Conservation (phyloP, 2,113 vertebrate genomes). For the Prunella fulvescens region DNA sequence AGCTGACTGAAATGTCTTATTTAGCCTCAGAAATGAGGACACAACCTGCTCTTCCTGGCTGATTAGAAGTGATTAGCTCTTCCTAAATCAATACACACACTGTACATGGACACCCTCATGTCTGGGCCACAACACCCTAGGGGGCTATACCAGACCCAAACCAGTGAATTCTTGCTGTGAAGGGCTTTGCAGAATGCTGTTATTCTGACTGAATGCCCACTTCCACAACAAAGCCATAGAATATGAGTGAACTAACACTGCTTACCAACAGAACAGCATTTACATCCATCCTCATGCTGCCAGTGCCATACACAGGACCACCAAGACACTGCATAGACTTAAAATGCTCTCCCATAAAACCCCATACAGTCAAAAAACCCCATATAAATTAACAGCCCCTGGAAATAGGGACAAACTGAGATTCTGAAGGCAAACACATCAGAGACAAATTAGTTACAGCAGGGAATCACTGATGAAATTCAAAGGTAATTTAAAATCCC, state of each 20-base stretch:
- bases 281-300: background rate
- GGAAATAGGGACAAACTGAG: background rate
- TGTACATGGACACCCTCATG: background rate
- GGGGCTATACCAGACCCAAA: background rate
- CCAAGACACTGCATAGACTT: background rate
- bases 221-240: background rate
- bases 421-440: background rate
- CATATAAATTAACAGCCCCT: background rate
- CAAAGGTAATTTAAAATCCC: background rate
- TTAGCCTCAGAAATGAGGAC: background rate
- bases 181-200: background rate
- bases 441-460: background rate
- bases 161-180: background rate
- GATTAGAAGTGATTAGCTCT: background rate
- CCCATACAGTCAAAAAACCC: background rate
- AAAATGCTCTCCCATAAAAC: background rate
- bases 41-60: background rate
- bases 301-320: background rate
- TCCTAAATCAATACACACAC: background rate
- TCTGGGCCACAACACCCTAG: background rate
- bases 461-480: background rate
- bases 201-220: background rate
- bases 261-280: background rate
- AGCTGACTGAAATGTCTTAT: background rate
- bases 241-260: background rate